Conservation (phyloP, 2,797 vertebrate genomes). For the Lepidocolaptes lacrymiger region DNA sequence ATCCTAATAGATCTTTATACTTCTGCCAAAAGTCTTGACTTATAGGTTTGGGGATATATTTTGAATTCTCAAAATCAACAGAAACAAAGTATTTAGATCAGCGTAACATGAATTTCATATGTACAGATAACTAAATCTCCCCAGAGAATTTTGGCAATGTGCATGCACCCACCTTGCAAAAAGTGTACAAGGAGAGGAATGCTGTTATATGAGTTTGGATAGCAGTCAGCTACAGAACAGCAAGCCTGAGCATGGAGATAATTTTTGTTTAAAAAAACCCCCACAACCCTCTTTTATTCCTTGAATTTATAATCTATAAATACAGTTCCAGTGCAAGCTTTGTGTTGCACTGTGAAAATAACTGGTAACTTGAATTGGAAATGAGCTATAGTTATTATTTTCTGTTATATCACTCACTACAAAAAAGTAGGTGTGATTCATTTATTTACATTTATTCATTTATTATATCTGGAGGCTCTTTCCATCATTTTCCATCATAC, state of each 20-base stretch:
- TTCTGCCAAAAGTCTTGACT: neutral
- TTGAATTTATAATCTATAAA: neutral
- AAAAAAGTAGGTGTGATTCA: neutral
- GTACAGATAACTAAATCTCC: neutral
- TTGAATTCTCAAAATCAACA: neutral
- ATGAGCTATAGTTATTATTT: neutral
- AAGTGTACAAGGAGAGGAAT: neutral
- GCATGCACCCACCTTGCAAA: neutral
- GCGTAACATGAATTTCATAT: neutral
- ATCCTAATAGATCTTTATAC: neutral
- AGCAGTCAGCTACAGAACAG: neutral
- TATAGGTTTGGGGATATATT: neutral
- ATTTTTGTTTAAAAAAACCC: neutral
- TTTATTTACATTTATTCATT: neutral
- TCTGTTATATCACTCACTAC: neutral
- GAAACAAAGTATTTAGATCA: neutral
- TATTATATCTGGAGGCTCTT: neutral
- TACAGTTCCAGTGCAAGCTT: neutral
- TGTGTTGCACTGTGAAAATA: neutral
- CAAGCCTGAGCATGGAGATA: neutral
- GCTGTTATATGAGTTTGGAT: neutral
- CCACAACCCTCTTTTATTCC: neutral
- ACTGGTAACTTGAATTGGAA: neutral
- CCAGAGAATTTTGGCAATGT: neutral
- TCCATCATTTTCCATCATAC: neutral